Percentiles rank a stretch among this genome's conserved stretches.
phyloP scores from a whole-genome alignment of 2,888 invertebrate genomes.

The Cryptocephalus primarius region DNA sequence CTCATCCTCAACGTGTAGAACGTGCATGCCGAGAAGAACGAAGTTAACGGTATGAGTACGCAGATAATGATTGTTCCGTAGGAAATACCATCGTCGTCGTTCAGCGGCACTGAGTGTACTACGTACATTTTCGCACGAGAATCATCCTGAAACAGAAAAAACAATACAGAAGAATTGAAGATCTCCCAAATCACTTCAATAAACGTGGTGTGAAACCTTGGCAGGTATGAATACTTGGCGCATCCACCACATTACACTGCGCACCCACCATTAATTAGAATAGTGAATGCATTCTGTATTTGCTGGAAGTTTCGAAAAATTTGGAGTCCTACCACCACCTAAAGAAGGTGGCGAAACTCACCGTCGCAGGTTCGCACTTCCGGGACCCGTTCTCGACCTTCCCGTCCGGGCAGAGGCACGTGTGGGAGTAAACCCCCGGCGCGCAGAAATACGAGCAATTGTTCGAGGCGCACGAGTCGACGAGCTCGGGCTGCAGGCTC shows the following conservation, averaged over 20 bases:
- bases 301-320: no score
- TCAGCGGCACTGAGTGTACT: constrained; percentile 9
- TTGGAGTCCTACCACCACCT: no score
- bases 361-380: constrained; percentile 22
- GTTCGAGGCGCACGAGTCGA: constrained; percentile 42
- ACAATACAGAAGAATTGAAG: not conserved
- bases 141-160: constrained; percentile 8
- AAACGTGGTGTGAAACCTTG: no score
- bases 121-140: constrained; percentile 7
- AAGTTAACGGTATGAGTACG: constrained; percentile 16
- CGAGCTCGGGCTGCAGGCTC: constrained; percentile 42
- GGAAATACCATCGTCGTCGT: not conserved
- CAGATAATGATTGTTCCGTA: constrained; percentile 15
- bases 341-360: no score
- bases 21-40: constrained; percentile 10
- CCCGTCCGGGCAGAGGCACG: constrained; percentile 49
- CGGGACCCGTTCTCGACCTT: constrained; percentile 28
- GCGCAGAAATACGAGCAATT: constrained; percentile 54
- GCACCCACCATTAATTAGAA: no score
- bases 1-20: not conserved
- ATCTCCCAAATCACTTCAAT: no score
- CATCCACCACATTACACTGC: no score
- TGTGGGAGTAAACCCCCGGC: constrained; percentile 36
- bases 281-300: no score
- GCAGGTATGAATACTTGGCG: no score